Base-by-base conservation (phyloP, 1,140 invertebrate genomes). In the Coenobita brevimanus region DNA sequence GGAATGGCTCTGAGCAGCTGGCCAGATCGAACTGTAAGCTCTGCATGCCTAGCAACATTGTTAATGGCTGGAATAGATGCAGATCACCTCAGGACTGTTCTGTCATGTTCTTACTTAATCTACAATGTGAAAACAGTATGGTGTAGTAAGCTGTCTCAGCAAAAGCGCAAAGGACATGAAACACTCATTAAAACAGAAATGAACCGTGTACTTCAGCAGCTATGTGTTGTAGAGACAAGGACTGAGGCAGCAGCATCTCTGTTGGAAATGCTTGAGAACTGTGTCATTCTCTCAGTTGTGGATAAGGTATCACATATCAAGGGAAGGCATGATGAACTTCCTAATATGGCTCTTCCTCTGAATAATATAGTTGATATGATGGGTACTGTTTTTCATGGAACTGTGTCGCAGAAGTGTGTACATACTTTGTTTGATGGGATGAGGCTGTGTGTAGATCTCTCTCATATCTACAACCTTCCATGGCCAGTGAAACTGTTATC, bases 101-200 rank as follows among this genome's bases (percentile, higher is more conserved):
- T 87, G 4, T 30, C 41, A 8, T 75, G n/a, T 76, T 3, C 43
- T 64, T 36, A 21, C 57, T 46, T 80, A 76, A 80, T 87, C 38
- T 73, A 79, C 21, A 43, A 30, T 2, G 33, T 64, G 30, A 54
- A 62, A 36, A 81, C 13, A 21, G 60, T 38, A 13, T 79, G 62
- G 33, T 80, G 84, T 60, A 27, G 33, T 2, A 87, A 73, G 76
- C 50, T 87, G 43, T 71, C 57, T 6, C 17, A 21, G 38, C 75
- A 87, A 13, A 87, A 80, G 36, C 41, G 67, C 24, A 78, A 80
- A 38, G 84, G 73, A n/a, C 84, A 87, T 4, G 84, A 87, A 24
- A n/a, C 27, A 27, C 30, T 87, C 13, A 71, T 69, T 10, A 54
- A 71, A 21, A 36, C 76, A 17, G 84, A 87, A 38, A 60, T 87